Base-by-base conservation (phyloP, 2,113 vertebrate species). In the Menidia beryllina region DNA sequence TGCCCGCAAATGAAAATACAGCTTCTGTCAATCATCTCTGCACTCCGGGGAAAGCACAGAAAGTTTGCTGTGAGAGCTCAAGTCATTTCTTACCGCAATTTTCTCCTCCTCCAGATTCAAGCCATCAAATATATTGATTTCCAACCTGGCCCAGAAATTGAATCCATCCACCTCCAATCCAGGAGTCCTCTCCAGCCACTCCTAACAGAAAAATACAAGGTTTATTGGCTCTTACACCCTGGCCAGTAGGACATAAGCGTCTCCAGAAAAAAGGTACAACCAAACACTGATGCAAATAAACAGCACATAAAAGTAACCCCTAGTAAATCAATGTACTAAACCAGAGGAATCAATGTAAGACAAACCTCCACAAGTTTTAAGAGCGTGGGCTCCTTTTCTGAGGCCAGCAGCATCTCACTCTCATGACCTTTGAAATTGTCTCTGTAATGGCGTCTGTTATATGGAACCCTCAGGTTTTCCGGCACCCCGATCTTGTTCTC, bases 171-270 rank as follows among this genome's bases (percentile, higher is more conserved):
- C 86, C 2, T 97, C 94, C 9, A 99, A 91, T 53, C 98, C 97
- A 0, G 97, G 98, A 68, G 97, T 99, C 91, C 97, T 95, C 93
- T 98, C 97, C 74, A 99, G 92, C 98, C 98, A 99, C 83, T 95
- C 91, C 98, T 99, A 75, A 85, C 82, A 66, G 1, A 78, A 72
- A 15, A 81, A 20, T 10, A 15, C 19, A 34, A 26, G 55, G 24
- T 58, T 53, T 75, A 19, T 64, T 50, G 61, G 68, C 49, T 10
- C 59, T 66, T n/a, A 17, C 66, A 38, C 38, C 5, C 51, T 56
- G 41, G 6, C 57, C 39, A 64, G 39, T 24, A 49, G 30, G 55
- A 73, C 13, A 36, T 36, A 9, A 50, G 36, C 27, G 52, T 7
- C 69, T 50, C 36, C 39, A 56, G 24, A 19, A 34, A 19, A 34